Base-by-base conservation (phyloP, 1,140 invertebrate genomes). In the Rhagoletis zephyria region DNA sequence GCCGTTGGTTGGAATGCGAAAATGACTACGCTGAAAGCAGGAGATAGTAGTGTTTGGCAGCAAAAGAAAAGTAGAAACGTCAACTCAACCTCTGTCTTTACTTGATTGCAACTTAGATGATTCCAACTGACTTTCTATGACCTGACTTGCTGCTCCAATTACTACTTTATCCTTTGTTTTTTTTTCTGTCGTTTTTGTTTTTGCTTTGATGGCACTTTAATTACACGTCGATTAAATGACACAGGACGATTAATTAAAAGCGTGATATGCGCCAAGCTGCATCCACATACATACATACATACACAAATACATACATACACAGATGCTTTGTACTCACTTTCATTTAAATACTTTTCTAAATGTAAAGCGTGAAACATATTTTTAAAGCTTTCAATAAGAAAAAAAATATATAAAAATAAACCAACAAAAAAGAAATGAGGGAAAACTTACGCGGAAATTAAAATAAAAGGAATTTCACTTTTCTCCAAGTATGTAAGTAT, bases 191-290 rank as follows among this genome's bases (percentile, higher is more conserved):
- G n/a, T n/a, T 19, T 81, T 51, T 10, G 10, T 81, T 56, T 81
- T 10, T 19, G 16, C 6, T 42, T 56, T 56, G 51, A 81, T 81
- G 51, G 74, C n/a, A 56, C 51, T 81, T 81, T 81, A 81, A 81
- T 81, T 81, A 30, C 74, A 16, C 45, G 74, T 81, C 74, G 74
- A 81, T 81, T 81, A 81, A 81, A 81, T 81, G 74, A 81, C 74
- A 81, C 74, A 10, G 74, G 74, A 30, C 74, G 74, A 81, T 81
- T 81, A 81, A 81, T 81, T 81, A 81, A 81, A 81, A 81, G 74
- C 74, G 45, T 81, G 74, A 81, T 81, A 81, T 81, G 74, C 74
- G 74, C 48, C 51, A 56, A 14, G 16, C 14, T 0, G 10, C 48
- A 51, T 42, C 16, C 45, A 81, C 74, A 81, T 5, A 56, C 48